Base-by-base conservation (phyloP, 2,113 vertebrate genomes). In the Calyptommatus sinebrachiatus region DNA sequence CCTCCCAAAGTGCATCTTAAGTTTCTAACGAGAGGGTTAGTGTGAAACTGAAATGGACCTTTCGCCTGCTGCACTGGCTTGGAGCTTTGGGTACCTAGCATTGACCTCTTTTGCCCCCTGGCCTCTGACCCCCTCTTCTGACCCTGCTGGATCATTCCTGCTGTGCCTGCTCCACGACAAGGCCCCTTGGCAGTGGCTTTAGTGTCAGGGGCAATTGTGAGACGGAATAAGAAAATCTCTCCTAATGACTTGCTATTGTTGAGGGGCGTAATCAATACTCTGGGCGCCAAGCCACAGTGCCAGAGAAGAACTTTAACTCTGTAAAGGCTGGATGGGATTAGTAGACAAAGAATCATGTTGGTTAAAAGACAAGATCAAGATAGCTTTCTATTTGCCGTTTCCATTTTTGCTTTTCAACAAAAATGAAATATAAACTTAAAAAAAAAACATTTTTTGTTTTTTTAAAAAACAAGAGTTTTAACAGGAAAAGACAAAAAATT, bases 71-170 rank as follows among this genome's bases (percentile, higher is more conserved):
- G 57, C 0, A 0, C 84, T 88, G 88, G 76, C 83, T 87, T 79
- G 66, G 31, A 3, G 2, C 70, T 29, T 1, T 74, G 81, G 83
- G 69, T 76, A 53, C 87, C n/a, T 29, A 21, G 76, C 0, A 9
- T 85, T 90, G 86, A 87, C 82, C 91, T 86, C 79, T 76, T 77
- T 53, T 92, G 90, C 85, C 85, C 88, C 93, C 85, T 65, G 79
- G 83, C 89, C 89, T 85, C 81, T 93, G 87, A 90, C 87, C 86
- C 83, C 90, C 80, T 74, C 79, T 76, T 79, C 79, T 0, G n/a
- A 92, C 85, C 88, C 86, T 86, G 77, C 11, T 7, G 84, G 88
- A 90, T 86, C 90, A 82, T 80, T 90, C 90, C 87, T 80, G 84
- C 84, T 82, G 76, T 83, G 76, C 72, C 71, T 92, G 88, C 83